Base-by-base conservation (phyloP, 2,888 invertebrate genomes). In the Herminia tarsipennalis region DNA sequence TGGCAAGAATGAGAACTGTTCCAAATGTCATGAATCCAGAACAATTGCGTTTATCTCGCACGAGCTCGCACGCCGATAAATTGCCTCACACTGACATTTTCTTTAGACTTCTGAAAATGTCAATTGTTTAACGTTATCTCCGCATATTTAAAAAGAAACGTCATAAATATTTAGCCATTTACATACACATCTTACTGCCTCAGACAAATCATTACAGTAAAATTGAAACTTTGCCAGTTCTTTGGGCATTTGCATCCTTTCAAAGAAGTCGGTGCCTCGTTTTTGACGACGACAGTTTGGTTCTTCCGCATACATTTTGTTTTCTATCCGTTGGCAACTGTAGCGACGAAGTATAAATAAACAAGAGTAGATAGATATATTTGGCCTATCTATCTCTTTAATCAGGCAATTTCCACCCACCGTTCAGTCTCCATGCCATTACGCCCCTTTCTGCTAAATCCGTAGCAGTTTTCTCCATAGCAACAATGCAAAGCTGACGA, bases 21-120 rank as follows among this genome's bases (percentile, higher is more conserved):
- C 57, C 56, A 70, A 75, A 76, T 76, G 76, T 65, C 70, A 69
- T 68, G 66, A 61, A 66, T 72, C 56, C 66, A 63, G 64, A 67
- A 73, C 69, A 67, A 68, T 65, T 67, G 56, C 52, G 44, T 60
- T 65, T 59, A 57, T 56, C 54, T 53, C 57, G 51, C 56, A 57
- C 59, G 55, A 59, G 58, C 49, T 41, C 40, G 41, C 34, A 29
- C 33, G 37, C 35, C 60, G 24, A 56, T 58, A 56, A 63, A 66
- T 50, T 46, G 37, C 48, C 44, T 45, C 33, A 34, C 29, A 55
- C 48, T 62, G 71, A 12, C 32, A 10, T 13, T 40, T 32, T 40
- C 17, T 8, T 24, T 24, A 24, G 9, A 16, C 21, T 24, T 24
- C n/a, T 21, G 9, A 33, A 21, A 33, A 33, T 9, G 32, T 5